Evolutionary conservation across 2,113 vertebrate species (phyloP).

Genomic region (Lophochroa leadbeateri): DNA sequence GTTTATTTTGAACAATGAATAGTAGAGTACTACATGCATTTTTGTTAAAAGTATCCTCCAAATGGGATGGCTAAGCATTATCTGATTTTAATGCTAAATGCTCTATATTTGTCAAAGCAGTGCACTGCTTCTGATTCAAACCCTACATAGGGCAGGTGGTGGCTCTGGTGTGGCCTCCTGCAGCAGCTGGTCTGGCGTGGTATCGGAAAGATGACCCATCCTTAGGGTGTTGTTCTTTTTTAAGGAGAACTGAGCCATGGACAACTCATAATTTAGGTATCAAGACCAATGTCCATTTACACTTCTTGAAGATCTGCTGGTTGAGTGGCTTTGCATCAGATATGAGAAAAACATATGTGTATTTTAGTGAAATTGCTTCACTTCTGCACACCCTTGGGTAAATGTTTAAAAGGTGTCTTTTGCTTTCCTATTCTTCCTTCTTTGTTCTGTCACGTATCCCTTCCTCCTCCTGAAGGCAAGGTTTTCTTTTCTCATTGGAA

Average conservation of each 20-base stretch:
- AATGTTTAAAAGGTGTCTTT: neutral
- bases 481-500: neutral
- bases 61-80: neutral
- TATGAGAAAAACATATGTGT: neutral
- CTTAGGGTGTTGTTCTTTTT: neutral
- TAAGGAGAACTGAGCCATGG: neutral
- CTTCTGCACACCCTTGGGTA: neutral
- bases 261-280: neutral
- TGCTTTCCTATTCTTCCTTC: neutral
- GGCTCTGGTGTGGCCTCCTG: neutral
- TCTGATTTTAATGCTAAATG: neutral
- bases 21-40: neutral
- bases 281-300: neutral
- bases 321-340: neutral
- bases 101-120: neutral
- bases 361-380: neutral
- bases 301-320: neutral
- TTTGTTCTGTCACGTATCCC: neutral
- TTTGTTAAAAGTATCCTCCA: neutral
- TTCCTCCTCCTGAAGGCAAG: neutral
- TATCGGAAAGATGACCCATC: neutral
- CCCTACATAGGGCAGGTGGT: rapidly evolving
- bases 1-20: neutral
- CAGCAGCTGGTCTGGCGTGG: neutral
- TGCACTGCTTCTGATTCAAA: neutral